Evolutionary conservation across 2,113 vertebrate genomes (phyloP), one percentile per base, ranked within the genome.

Genomic region (Cairina moschata): DNA sequence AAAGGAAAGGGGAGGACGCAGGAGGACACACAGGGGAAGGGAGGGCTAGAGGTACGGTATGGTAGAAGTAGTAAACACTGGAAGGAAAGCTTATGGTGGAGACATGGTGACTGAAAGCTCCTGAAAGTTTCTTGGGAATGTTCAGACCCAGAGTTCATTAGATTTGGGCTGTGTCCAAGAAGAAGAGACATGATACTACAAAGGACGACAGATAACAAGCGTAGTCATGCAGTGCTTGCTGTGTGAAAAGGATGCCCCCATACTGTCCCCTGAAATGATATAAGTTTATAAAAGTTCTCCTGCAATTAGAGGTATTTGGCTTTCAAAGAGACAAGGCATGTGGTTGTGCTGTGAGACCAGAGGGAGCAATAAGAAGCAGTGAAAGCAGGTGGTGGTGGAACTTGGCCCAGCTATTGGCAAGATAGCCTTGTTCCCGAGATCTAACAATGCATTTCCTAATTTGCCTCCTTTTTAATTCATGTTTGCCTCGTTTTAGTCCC

Each of bases 311-410:
- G 17, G 10, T 18, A 16, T 25, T 21, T 52, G 15, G 46, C 29
- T 40, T 26, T 32, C 1, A 5, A 32, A 36, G 22, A 38, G 10
- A 16, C 21, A 0, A 0, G 22, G 20, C 0, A 0, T 3, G 14
- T 44, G 48, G 31, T 7, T 32, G 3, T 52, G 36, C 60, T 44
- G 42, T 21, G 42, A 8, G 32, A 25, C 3, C 0, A 1, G 17
- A 55, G 15, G 2, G 29, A 26, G 20, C 23, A 74, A n/a, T 5
- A 1, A 14, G 48, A 11, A 20, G 66, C 17, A 4, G 48, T 6
- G 2, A 13, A 10, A n/a, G 48, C 36, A 1, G n/a, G 26, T 8
- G 4, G 7, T 1, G 3, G 1, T 8, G 6, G 28, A 7, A 10
- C 32, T 6, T 32, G 16, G 31, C 36, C 55, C 13, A 1, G n/a